Evolutionary conservation across 2,113 vertebrate genomes (phyloP).

Genomic region (Platichthys stellatus): DNA sequence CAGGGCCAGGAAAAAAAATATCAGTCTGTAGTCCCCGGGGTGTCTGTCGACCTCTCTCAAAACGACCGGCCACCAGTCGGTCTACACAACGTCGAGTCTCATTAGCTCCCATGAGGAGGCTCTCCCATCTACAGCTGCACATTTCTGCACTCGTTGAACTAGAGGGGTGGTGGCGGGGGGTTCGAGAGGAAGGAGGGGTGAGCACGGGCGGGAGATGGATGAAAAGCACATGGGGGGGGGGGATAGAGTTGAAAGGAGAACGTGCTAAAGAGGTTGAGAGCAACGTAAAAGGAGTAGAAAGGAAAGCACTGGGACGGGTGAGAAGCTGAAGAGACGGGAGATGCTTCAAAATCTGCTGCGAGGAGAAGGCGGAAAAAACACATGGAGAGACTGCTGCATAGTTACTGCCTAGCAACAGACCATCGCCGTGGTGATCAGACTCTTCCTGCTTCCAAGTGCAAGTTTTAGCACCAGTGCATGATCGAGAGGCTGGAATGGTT

Average conservation of each 20-base stretch:
- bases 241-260: conserved; percentile 4
- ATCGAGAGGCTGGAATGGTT: conserved; percentile 12
- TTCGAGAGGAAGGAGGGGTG: conserved; percentile 7
- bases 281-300: background rate
- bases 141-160: conserved; percentile 65
- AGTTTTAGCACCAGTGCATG: conserved; percentile 53
- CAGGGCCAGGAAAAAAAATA: conserved; percentile 24
- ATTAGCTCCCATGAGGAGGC: conserved; percentile 39
- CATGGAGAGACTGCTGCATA: conserved; percentile 73
- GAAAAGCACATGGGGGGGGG: conserved; percentile 21
- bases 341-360: conserved; percentile 44
- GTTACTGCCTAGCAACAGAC: conserved; percentile 84
- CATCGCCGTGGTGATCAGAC: conserved; percentile 61
- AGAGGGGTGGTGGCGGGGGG: conserved; percentile 34
- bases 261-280: background rate
- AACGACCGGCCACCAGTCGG: conserved; percentile 34
- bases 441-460: conserved; percentile 57
- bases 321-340: conserved; percentile 3
- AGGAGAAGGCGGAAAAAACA: conserved; percentile 34
- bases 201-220: background rate
- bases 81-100: conserved; percentile 18
- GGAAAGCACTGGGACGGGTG: background rate
- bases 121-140: conserved; percentile 56
- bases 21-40: conserved; percentile 29
- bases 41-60: conserved; percentile 42